Evolutionary conservation across 2,888 invertebrate genomes (phyloP), one percentile per base, ranked within the genome.

Genomic region (Tachina grossa): DNA sequence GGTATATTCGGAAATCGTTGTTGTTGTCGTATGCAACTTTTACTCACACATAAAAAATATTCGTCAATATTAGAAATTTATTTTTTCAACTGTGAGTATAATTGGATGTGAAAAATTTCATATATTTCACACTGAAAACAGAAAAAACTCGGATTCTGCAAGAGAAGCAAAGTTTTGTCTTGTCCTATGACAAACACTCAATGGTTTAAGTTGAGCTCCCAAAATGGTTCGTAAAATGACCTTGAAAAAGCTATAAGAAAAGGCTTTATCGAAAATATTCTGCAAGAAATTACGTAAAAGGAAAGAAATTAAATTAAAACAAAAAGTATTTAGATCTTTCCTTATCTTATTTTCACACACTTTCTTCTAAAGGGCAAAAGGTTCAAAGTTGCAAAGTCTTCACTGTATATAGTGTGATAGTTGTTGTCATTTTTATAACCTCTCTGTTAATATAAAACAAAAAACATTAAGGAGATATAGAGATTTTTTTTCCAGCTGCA

Each of bases 391-490:
- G 10, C 22, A 22, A n/a, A 11, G 43, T 11, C 41, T 16, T 43
- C 43, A 43, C 61, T 68, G 19, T 49, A 79, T 31, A 31, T 31
- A 6, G 6, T 72, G 49, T 53, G 51, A 51, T 69, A 51, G 39
- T 66, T 63, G 31, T 68, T 76, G 41, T 72, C 59, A 65, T 74
- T 66, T 82, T 74, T 63, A 82, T 82, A 77, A 74, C 63, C 77
- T 61, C 61, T 80, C 49, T 66, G 45, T 75, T 63, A 63, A 16
- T 71, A 71, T 65, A 41, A 47, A 71, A 66, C 55, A 49, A 22
- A n/a, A 63, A 78, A 16, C 47, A 49, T 41, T n/a, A 75, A 77
- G n/a, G 22, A 69, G 72, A 75, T 51, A 76, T 71, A 51, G 49
- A 75, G 47, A 72, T 72, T 79, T 72, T 45, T n/a, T 71, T 45